Base-by-base conservation (phyloP, 2,888 invertebrate species). In the Dolichomitus sp. region DNA sequence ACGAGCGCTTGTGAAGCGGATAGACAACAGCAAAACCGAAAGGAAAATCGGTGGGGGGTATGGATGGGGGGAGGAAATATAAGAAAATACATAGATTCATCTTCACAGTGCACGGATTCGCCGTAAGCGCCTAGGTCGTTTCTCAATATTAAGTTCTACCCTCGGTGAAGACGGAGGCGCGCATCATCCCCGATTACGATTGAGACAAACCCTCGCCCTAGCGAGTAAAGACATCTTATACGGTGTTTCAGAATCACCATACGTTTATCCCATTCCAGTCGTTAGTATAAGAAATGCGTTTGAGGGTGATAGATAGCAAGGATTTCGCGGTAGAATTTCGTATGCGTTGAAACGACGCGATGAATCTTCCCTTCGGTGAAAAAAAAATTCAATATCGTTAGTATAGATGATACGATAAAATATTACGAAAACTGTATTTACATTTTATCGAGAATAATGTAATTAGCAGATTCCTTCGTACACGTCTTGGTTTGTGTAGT, bases 121-220 rank as follows among this genome's bases (percentile, higher is more conserved):
- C 59, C 78, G 68, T 84, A 83, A 85, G 85, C 85, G 74, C 79
- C 77, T 52, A 37, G 81, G 74, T 84, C 85, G 75, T 84, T 85
- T 84, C 83, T 86, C 85, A 86, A 86, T 85, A 86, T 86, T 84
- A 85, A 85, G 80, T 85, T 86, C 54, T 70, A 80, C 83, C 85
- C 83, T 74, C 73, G 61, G 61, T 27, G 66, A 75, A 57, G 48
- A 84, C 80, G 69, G 72, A 75, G 66, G 73, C 80, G 23, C 2
- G 23, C 23, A 80, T 83, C 72, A 65, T 76, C 54, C 63, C 42
- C 76, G 80, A 77, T 83, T 83, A 77, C 83, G 80, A 83, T 80
- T 80, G 76, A 76, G 79, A 23, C 74, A 80, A 85, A 66, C 68
- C 50, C 61, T 72, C 37, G 23, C 66, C 54, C 14, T 19, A 19